Base-by-base conservation (phyloP, 2,797 vertebrate species). In the Acomys russatus region DNA sequence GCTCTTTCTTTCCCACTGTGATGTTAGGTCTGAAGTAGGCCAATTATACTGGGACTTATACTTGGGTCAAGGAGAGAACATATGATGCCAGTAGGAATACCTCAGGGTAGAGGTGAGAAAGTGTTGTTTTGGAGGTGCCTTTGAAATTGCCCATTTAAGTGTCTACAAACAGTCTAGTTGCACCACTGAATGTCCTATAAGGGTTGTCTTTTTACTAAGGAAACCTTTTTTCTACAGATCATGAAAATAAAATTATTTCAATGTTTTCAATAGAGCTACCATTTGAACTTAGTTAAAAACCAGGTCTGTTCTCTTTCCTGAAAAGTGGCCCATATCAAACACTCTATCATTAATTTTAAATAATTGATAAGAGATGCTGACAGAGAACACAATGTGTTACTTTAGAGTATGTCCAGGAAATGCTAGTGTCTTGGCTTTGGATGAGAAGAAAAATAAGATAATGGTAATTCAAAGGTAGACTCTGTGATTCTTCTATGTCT, bases 381-480 rank as follows among this genome's bases (percentile, higher is more conserved):
- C 91, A 18, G 20, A 15, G 63, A 84, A 74, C 6, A 84, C 66
- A 20, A 59, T 82, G 6, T 51, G n/a, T 85, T 38, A 86, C 54
- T 84, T 73, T 68, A 3, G 51, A 23, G 3, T 61, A 56, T 28
- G 59, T 68, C 61, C 5, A 66, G 12, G 68, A 30, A 94, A 82
- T 49, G 38, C 4, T 61, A 35, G 59, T 22, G 8, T 51, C 66
- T 87, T 54, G 33, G 38, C 8, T 83, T 79, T 78, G 17, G 4
- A 79, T 92, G 12, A 94, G 44, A 93, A 91, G n/a, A 93, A 89
- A 44, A 93, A 79, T 89, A 87, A 91, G 38, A n/a, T n/a, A 38
- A 51, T 18, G 20, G 15, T 70, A 95, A 68, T 64, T 25, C 28
- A 38, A 49, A 86, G 14, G 5, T 49, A 54, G 71, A 73, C n/a